Evolutionary conservation across 2,888 invertebrate species (phyloP).

Genomic region (Vannuccia rotundouncinata): DNA sequence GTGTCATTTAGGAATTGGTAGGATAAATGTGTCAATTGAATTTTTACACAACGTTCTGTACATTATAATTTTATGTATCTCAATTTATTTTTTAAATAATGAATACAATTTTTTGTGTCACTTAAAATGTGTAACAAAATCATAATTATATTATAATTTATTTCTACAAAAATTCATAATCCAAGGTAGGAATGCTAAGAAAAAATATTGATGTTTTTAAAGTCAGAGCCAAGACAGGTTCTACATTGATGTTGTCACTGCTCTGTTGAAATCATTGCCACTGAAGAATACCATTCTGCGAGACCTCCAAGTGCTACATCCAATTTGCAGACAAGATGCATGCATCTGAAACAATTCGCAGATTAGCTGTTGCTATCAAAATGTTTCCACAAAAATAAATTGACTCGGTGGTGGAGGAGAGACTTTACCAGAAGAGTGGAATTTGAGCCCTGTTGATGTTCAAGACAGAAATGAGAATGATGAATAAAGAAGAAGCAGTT

Average conservation of each 20-base stretch:
- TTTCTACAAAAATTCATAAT: no score
- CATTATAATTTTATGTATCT: no score
- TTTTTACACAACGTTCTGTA: no score
- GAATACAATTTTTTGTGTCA: no score
- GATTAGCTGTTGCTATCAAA: constrained; percentile 32
- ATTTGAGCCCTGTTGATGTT: constrained; percentile 26
- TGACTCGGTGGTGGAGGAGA: constrained; percentile 18
- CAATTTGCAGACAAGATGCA: constrained; percentile 12
- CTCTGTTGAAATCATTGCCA: constrained; percentile 27
- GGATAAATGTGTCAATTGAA: no score
- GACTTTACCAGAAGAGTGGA: constrained; percentile 27
- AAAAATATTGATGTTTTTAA: constrained; percentile 19
- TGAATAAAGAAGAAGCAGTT: constrained; percentile 11
- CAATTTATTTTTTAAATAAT: no score
- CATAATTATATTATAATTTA: no score
- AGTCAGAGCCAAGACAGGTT: neutral
- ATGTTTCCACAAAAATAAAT: constrained; percentile 18
- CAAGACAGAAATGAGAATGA: neutral
- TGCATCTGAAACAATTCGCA: neutral
- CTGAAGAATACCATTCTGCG: constrained; percentile 30
- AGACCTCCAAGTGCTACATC: constrained; percentile 27
- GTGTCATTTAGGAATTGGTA: no score
- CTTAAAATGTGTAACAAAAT: no score
- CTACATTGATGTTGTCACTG: constrained; percentile 11
- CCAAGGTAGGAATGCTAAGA: no score